Conservation (phyloP, 1,140 invertebrate genomes). For the Probaryconus sp. region DNA sequence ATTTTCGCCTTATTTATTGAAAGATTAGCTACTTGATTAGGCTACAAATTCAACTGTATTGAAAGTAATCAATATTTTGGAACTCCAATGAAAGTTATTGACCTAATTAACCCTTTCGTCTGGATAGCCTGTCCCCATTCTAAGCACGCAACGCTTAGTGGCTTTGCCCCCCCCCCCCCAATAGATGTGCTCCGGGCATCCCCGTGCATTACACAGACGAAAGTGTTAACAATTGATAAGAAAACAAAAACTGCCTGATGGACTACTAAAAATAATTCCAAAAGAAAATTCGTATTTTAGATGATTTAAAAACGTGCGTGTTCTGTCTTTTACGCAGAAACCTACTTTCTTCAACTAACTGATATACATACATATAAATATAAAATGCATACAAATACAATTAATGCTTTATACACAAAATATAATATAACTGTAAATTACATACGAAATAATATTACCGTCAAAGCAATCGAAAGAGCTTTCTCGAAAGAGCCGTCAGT, state of each 20-base stretch:
- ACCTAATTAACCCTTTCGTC: too few species aligned
- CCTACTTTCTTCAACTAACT: slow-evolving; percentile 45
- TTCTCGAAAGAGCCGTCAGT: slow-evolving; percentile 57
- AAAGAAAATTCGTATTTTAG: slow-evolving; percentile 28
- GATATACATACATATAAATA: slow-evolving; percentile 54
- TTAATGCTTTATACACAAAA: slow-evolving; percentile 60
- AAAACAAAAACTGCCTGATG: slow-evolving; percentile 47
- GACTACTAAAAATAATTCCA: slow-evolving; percentile 36
- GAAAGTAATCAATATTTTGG: slow-evolving; percentile 47
- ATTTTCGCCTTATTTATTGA: too few species aligned
- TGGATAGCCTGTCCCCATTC: too few species aligned
- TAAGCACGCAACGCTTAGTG: too few species aligned
- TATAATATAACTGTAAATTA: slow-evolving; percentile 57
- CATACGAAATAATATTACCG: slow-evolving; percentile 50
- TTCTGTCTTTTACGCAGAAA: slow-evolving; percentile 44
- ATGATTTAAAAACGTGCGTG: slow-evolving; percentile 37
- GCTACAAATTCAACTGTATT: too few species aligned
- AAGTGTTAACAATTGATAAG: slow-evolving; percentile 25
- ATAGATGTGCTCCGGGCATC: too few species aligned
- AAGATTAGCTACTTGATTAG: too few species aligned
- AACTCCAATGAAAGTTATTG: slow-evolving; percentile 47
- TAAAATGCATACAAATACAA: slow-evolving; percentile 56
- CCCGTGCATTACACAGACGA: too few species aligned
- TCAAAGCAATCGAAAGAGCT: slow-evolving; percentile 61
- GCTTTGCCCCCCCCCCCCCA: too few species aligned